Evolutionary conservation across 2,797 vertebrate genomes (phyloP).

Genomic region (Sternarchorhynchus goeldii): DNA sequence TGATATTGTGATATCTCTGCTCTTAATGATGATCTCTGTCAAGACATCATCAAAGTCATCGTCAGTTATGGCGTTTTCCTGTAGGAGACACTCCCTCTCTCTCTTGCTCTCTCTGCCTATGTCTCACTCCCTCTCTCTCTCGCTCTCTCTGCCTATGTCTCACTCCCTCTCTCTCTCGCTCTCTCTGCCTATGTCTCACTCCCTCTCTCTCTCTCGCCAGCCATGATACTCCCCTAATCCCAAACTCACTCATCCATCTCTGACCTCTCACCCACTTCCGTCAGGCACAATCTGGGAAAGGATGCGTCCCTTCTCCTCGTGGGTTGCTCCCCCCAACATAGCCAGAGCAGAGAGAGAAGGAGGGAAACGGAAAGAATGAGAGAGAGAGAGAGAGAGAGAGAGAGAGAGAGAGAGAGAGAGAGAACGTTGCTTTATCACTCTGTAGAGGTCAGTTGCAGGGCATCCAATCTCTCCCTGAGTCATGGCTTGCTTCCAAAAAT

Average conservation of each 20-base stretch:
- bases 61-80: constrained; percentile 26
- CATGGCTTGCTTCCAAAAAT: constrained; percentile 55
- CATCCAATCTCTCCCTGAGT: constrained; percentile 53
- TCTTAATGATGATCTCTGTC: constrained; percentile 38
- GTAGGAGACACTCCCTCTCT: constrained; percentile 5
- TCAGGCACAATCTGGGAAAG: constrained; percentile 49
- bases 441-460: constrained; percentile 51
- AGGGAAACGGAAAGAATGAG: constrained; percentile 8
- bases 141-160: too few species aligned
- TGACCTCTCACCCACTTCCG: constrained; percentile 55
- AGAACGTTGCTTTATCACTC: constrained; percentile 44
- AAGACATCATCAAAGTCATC: constrained; percentile 2
- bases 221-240: constrained; percentile 15
- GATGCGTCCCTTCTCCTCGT: constrained; percentile 42
- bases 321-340: constrained; percentile 37
- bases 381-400: constrained; percentile 30
- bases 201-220: constrained; percentile 31
- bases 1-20: too few species aligned
- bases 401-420: constrained; percentile 20
- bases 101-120: too few species aligned
- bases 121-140: too few species aligned
- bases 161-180: background rate
- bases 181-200: background rate
- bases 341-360: constrained; percentile 31
- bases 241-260: constrained; percentile 36